phyloP scores from a whole-genome alignment of 2,113 vertebrate species.

The Xerus inauris region DNA sequence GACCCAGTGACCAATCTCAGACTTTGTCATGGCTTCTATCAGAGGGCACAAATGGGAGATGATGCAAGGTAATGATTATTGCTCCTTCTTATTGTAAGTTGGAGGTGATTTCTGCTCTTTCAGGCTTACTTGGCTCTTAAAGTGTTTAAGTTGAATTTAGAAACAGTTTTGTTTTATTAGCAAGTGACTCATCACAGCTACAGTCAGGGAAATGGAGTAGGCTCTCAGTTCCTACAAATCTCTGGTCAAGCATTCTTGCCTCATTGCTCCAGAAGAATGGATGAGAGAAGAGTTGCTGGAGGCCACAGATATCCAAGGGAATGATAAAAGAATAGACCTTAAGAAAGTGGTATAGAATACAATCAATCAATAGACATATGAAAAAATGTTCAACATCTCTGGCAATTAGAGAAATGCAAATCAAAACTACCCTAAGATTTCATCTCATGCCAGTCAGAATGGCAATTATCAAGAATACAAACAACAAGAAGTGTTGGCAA shows the following conservation, averaged over 20 bases:
- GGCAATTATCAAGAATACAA: no score
- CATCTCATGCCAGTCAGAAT: no score
- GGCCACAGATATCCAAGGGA: neutral
- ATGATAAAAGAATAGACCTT: neutral
- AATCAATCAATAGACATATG: no score
- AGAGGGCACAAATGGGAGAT: neutral
- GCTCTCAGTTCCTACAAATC: neutral
- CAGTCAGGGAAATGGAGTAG: neutral
- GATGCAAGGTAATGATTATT: neutral
- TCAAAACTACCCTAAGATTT: no score
- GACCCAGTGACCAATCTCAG: neutral
- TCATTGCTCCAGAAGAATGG: neutral
- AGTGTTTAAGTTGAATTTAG: slow-evolving; percentile 13
- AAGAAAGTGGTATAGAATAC: neutral
- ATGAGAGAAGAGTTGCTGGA: neutral
- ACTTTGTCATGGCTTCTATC: neutral
- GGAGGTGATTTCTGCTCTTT: slow-evolving; percentile 29
- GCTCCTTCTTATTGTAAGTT: slow-evolving; percentile 14
- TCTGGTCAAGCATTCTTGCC: slow-evolving; percentile 12
- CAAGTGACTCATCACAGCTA: slow-evolving; percentile 10
- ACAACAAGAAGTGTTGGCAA: no score
- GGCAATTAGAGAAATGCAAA: no score
- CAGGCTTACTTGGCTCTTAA: neutral
- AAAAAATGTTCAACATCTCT: no score
- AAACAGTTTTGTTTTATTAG: slow-evolving; percentile 33